These are phyloP conservation scores for Carassius auratus DNA, from an alignment of 2,113 vertebrate species.

Conservation along the genomic window DNA sequence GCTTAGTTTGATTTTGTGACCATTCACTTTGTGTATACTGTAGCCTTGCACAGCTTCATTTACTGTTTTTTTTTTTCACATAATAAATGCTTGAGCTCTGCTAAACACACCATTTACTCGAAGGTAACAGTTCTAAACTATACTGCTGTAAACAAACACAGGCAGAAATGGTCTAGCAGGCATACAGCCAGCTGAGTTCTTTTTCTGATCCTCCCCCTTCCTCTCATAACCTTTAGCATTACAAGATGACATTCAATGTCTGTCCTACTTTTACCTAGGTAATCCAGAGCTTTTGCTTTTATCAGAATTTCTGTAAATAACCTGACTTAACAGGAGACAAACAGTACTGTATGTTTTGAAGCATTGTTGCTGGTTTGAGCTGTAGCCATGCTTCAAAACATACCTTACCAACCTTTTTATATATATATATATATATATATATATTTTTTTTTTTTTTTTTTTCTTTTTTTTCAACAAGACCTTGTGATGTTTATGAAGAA, in stretches of 20 bases:
- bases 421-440: too few relatives aligned
- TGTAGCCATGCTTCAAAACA: too few relatives aligned
- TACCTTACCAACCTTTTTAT: too few relatives aligned
- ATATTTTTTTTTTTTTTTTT: too few relatives aligned
- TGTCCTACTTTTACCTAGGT: conserved; percentile 1
- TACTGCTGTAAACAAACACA: conserved; percentile 8
- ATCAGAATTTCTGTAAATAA: not conserved
- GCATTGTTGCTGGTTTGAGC: too few relatives aligned
- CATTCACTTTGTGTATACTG: not conserved
- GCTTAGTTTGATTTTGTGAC: not conserved
- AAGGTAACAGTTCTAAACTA: not conserved
- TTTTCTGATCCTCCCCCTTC: not conserved
- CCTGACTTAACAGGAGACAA: not conserved
- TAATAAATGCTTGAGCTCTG: not conserved
- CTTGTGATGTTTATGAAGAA: not conserved
- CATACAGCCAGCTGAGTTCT: not conserved
- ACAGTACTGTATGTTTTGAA: not conserved
- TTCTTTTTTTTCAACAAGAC: not conserved
- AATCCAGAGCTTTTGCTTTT: conserved; percentile 2
- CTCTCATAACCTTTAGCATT: conserved; percentile 12
- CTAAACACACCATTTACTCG: not conserved
- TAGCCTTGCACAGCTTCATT: not conserved
- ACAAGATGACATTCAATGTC: not conserved
- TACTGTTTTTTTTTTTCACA: not conserved
- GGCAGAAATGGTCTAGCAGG: not conserved